Percentiles rank a stretch among this genome's conserved stretches.
Conservation (phyloP, 1,140 invertebrate genomes). For the Leptonema lineaticorne region DNA sequence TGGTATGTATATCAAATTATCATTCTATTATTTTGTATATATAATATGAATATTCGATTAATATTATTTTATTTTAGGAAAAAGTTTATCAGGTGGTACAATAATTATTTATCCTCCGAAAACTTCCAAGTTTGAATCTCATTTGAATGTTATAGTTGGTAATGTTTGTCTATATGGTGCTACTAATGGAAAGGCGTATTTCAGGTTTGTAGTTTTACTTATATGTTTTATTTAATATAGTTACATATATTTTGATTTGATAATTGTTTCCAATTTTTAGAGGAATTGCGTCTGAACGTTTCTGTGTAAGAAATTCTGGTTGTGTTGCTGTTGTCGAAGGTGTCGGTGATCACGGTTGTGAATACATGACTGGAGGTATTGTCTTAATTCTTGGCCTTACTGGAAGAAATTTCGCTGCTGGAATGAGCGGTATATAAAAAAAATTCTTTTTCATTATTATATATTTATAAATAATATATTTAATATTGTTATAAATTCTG, state of each 20-base stretch:
- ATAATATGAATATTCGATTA: conserved; percentile 6
- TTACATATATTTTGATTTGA: neutral
- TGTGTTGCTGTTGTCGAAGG: conserved; percentile 78
- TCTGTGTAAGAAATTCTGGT: conserved; percentile 97
- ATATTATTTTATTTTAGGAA: conserved; percentile 55
- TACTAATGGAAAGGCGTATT: conserved; percentile 90
- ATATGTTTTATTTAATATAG: neutral
- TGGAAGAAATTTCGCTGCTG: conserved; percentile 97
- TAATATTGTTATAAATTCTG: no score
- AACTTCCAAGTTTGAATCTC: conserved; percentile 78
- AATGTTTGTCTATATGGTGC: conserved; percentile 99
- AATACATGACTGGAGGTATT: conserved; percentile 98
- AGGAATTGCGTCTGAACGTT: conserved; percentile 95
- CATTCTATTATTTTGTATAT: conserved; percentile 1
- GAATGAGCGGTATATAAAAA: conserved; percentile 76
- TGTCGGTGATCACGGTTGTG: conserved; percentile 98
- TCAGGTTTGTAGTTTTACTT: conserved; percentile 82
- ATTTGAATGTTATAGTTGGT: conserved; percentile 95
- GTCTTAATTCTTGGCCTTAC: conserved; percentile 92
- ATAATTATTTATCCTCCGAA: conserved; percentile 94
- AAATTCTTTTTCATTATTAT: neutral
- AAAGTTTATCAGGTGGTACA: conserved; percentile 92
- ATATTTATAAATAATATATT: conserved; percentile 41
- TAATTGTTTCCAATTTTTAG: conserved; percentile 49
- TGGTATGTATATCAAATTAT: conserved; percentile 64